These are phyloP conservation scores for Mimas tiliae DNA, from an alignment of 2,888 invertebrate genomes.

Conservation along the genomic window DNA sequence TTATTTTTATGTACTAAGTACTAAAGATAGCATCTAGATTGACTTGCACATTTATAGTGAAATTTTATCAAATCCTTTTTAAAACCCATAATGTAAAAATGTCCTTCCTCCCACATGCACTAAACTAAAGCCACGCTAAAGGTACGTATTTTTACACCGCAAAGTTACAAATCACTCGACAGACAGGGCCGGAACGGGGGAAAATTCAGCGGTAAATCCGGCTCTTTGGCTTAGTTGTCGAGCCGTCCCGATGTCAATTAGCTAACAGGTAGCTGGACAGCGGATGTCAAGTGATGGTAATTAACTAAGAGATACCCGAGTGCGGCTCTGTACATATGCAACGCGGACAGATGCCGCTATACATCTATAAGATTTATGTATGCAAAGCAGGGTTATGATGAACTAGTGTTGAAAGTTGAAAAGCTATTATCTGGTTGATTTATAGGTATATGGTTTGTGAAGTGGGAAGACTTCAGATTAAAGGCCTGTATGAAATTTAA, in stretches of 20 bases:
- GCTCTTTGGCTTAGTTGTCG: slow-evolving; percentile 60
- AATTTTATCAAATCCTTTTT: background rate
- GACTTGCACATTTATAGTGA: too few species aligned
- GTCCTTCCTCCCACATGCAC: background rate
- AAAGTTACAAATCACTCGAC: slow-evolving; percentile 32
- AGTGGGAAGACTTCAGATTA: too few species aligned
- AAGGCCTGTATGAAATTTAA: too few species aligned
- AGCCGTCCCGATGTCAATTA: slow-evolving; percentile 74
- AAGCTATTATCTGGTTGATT: background rate
- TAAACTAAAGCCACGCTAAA: background rate
- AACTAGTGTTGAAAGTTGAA: slow-evolving; percentile 11
- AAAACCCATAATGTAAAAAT: background rate
- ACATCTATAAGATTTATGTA: slow-evolving; percentile 3
- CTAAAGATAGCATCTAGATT: too few species aligned
- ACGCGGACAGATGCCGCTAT: background rate
- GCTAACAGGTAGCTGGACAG: slow-evolving; percentile 69
- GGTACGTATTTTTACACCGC: slow-evolving; percentile 9
- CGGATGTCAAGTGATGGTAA: slow-evolving; percentile 77
- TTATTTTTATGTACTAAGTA: too few species aligned
- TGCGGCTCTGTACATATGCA: slow-evolving; percentile 27
- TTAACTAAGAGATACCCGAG: slow-evolving; percentile 60
- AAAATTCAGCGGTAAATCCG: slow-evolving; percentile 64
- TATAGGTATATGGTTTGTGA: background rate
- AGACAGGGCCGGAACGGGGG: slow-evolving; percentile 33
- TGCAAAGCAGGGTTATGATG: background rate